These are phyloP conservation scores for Menidia menidia DNA, from an alignment of 2,797 vertebrate species.

Conservation along the genomic window DNA sequence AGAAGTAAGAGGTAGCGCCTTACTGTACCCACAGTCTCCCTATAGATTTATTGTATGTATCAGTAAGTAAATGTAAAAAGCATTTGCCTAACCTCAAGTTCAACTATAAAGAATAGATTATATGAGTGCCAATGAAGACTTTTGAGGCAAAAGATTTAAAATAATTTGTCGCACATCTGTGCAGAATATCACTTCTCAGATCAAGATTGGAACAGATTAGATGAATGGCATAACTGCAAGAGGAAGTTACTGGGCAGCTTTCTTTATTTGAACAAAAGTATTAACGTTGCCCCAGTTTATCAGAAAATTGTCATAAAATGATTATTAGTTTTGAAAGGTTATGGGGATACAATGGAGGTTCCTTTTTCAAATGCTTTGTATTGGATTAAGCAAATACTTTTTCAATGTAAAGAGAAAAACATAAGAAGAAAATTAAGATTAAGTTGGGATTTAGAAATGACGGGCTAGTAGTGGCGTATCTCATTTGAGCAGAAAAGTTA, in stretches of 20 bases:
- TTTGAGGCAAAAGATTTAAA: slow-evolving; percentile 29
- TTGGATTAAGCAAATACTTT: too few relatives aligned
- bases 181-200: slow-evolving; percentile 36
- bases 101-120: slow-evolving; percentile 53
- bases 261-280: neutral
- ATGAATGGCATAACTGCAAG: neutral
- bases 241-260: neutral
- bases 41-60: slow-evolving; percentile 31
- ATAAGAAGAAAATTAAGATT: too few relatives aligned
- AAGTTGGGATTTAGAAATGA: too few relatives aligned
- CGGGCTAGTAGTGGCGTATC: too few relatives aligned
- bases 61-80: slow-evolving; percentile 41
- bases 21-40: slow-evolving; percentile 22
- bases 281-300: neutral
- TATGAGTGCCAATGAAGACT: slow-evolving; percentile 35
- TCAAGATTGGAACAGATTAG: slow-evolving; percentile 6
- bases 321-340: neutral
- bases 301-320: neutral
- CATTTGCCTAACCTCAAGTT: slow-evolving; percentile 48
- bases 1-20: slow-evolving; percentile 22
- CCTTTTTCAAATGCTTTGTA: too few relatives aligned
- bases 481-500: too few relatives aligned
- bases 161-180: slow-evolving; percentile 56
- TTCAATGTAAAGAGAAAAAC: too few relatives aligned
- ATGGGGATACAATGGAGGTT: neutral